These are phyloP conservation scores for Panurus biarmicus DNA, from an alignment of 2,113 vertebrate species.

Conservation along the genomic window DNA sequence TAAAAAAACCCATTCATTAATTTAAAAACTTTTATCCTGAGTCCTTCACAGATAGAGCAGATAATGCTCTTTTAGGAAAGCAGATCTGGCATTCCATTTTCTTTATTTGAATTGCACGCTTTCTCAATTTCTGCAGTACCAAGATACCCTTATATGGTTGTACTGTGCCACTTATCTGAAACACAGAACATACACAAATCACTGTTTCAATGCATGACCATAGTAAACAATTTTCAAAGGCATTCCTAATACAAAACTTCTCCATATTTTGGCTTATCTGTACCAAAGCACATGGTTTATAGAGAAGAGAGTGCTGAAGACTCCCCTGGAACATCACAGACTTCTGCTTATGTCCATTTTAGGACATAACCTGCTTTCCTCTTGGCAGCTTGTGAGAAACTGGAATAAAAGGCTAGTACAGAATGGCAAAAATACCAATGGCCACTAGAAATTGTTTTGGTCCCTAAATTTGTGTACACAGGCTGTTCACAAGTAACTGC, in stretches of 20 bases:
- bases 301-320: not conserved
- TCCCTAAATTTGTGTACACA: not conserved
- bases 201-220: not conserved
- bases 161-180: not conserved
- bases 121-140: not conserved
- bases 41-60: not conserved
- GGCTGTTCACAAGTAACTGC: not conserved
- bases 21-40: no score
- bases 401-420: not conserved
- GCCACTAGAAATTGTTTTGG: not conserved
- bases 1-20: no score
- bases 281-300: not conserved
- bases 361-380: not conserved
- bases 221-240: not conserved
- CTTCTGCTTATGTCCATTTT: not conserved
- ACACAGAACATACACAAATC: not conserved
- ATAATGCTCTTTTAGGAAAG: not conserved
- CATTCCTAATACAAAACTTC: not conserved
- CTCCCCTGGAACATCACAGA: not conserved
- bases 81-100: not conserved
- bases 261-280: not conserved
- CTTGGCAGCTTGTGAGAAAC: not conserved
- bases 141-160: not conserved
- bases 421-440: not conserved
- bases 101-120: not conserved